A percentile compares a stretch with the other conserved stretches of the same genome.
Conservation (phyloP, 2,113 vertebrate genomes). For the Carassius gibelio region DNA sequence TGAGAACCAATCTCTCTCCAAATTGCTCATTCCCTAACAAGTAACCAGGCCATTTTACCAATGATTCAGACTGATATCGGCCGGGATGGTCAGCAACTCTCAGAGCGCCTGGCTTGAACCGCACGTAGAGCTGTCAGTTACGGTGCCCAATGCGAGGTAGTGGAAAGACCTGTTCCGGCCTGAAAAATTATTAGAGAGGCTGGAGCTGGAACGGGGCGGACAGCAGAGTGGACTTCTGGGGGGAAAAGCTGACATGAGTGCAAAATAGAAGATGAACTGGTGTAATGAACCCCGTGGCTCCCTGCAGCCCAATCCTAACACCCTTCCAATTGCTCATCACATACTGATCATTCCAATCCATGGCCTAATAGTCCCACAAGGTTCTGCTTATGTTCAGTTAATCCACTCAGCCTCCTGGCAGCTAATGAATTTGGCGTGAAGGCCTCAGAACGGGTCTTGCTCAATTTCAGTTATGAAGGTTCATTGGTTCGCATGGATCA, state of each 20-base stretch:
- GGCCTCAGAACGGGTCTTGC: conserved; percentile 30
- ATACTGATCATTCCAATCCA: conserved; percentile 62
- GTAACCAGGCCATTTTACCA: conserved; percentile 19
- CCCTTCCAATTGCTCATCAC: conserved; percentile 65
- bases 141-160: conserved; percentile 27
- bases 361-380: conserved; percentile 61
- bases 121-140: conserved; percentile 38
- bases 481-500: conserved; percentile 33
- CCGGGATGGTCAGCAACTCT: not conserved
- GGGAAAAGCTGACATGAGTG: conserved; percentile 51
- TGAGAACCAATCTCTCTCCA: conserved; percentile 19
- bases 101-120: conserved; percentile 17
- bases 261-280: conserved; percentile 61
- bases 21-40: not conserved
- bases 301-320: conserved; percentile 55
- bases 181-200: conserved; percentile 47
- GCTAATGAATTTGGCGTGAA: conserved; percentile 59
- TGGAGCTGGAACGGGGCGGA: conserved; percentile 10
- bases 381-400: conserved; percentile 41
- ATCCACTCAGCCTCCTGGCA: conserved; percentile 43
- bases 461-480: conserved; percentile 61
- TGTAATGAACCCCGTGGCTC: conserved; percentile 64
- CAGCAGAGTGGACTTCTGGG: conserved; percentile 44
- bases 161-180: conserved; percentile 15
- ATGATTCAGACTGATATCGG: conserved; percentile 26